Percentiles rank a stretch among this genome's conserved stretches.
phyloP scores from a whole-genome alignment of 1,140 invertebrate genomes.

The Megalonaias nervosa region DNA sequence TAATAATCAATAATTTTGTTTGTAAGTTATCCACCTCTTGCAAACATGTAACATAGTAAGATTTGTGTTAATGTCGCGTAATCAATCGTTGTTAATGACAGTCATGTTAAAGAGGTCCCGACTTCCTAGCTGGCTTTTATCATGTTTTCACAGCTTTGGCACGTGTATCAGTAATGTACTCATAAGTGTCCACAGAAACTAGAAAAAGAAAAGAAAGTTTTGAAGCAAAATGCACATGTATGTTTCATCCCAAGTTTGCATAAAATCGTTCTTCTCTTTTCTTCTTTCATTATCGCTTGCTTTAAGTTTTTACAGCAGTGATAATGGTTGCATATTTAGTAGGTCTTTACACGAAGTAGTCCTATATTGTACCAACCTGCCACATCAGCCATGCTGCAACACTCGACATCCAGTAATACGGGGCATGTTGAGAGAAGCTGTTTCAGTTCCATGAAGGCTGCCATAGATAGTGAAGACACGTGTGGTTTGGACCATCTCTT shows the following conservation, averaged over 20 bases:
- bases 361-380: conserved; percentile 41
- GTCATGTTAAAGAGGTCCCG: too few species aligned
- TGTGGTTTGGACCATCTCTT: conserved; percentile 73
- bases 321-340: not conserved
- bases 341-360: not conserved
- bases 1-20: too few species aligned
- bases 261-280: not conserved
- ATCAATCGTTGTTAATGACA: too few species aligned
- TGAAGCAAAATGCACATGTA: too few species aligned
- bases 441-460: conserved; percentile 68
- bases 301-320: not conserved
- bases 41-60: too few species aligned
- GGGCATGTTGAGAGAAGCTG: conserved; percentile 60
- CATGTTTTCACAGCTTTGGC: not conserved
- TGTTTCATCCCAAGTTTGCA: too few species aligned
- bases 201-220: too few species aligned
- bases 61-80: too few species aligned
- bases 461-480: conserved; percentile 70
- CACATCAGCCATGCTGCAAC: conserved; percentile 55
- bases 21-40: too few species aligned
- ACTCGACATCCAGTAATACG: conserved; percentile 63
- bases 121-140: too few species aligned
- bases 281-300: not conserved
- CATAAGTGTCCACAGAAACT: not conserved
- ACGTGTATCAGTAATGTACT: not conserved